A percentile compares a stretch with the other conserved stretches of the same genome.
phyloP scores from a whole-genome alignment of 2,888 invertebrate species.

The Rosalia funebris region DNA sequence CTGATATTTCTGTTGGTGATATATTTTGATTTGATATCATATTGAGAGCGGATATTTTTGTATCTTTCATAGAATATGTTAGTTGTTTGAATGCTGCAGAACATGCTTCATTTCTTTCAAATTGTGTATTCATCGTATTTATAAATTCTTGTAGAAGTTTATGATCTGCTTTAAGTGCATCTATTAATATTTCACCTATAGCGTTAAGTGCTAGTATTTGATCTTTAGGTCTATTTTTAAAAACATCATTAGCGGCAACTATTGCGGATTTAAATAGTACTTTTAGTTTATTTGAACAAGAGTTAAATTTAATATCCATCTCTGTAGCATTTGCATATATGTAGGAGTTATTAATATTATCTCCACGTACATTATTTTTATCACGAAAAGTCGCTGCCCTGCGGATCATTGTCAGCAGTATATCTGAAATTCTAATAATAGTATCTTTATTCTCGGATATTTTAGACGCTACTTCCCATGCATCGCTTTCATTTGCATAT shows the following conservation, averaged over 20 bases:
- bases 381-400: constrained; percentile 60
- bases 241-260: constrained; percentile 61
- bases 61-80: constrained; percentile 67
- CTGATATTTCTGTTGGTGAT: constrained; percentile 67
- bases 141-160: constrained; percentile 56
- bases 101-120: constrained; percentile 59
- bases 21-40: constrained; percentile 42
- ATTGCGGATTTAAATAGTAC: constrained; percentile 60
- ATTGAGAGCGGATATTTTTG: constrained; percentile 72
- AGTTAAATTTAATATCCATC: constrained; percentile 55
- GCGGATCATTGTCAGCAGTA: constrained; percentile 59
- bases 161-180: constrained; percentile 54
- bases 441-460: constrained; percentile 57
- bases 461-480: constrained; percentile 56
- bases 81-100: constrained; percentile 58
- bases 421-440: constrained; percentile 60
- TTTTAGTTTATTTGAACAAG: constrained; percentile 55
- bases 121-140: constrained; percentile 57
- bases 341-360: constrained; percentile 58
- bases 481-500: constrained; percentile 58
- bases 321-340: constrained; percentile 52
- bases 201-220: constrained; percentile 60
- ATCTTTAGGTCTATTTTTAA: constrained; percentile 61
- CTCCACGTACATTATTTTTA: constrained; percentile 59
- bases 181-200: constrained; percentile 57